These are phyloP conservation scores for Ictidomys tridecemlineatus DNA, from an alignment of 2,113 vertebrate species.

Conservation along the genomic window DNA sequence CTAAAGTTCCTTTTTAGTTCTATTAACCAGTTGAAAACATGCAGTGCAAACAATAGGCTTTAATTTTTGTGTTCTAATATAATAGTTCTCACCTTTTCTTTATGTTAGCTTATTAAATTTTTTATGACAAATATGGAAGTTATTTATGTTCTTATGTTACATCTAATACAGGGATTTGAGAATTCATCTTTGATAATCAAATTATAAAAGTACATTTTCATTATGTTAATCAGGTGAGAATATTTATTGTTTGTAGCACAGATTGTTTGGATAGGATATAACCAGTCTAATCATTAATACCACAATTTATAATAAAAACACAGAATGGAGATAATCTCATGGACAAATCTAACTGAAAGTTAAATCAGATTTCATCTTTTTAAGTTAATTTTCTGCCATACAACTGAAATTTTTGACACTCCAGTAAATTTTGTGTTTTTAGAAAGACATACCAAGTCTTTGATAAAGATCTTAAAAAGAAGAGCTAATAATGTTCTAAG, in stretches of 20 bases:
- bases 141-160: background rate
- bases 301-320: background rate
- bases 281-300: background rate
- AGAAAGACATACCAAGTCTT: background rate
- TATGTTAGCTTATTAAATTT: conserved; percentile 3
- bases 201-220: background rate
- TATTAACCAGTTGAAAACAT: background rate
- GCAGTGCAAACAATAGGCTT: background rate
- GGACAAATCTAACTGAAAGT: background rate
- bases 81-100: background rate
- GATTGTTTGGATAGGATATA: background rate
- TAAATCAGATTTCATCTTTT: conserved; percentile 18
- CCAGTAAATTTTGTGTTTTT: background rate
- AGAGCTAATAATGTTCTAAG: background rate
- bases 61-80: conserved; percentile 3
- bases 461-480: background rate
- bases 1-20: conserved; percentile 6
- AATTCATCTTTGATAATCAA: background rate
- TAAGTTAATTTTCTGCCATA: conserved; percentile 52
- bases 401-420: conserved; percentile 30
- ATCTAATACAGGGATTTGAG: background rate
- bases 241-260: conserved; percentile 22
- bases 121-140: background rate
- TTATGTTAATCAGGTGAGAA: conserved; percentile 19
- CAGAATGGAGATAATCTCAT: background rate